These are phyloP conservation scores for Plestiodon gilberti DNA, from an alignment of 2,113 vertebrate species.

Conservation along the genomic window DNA sequence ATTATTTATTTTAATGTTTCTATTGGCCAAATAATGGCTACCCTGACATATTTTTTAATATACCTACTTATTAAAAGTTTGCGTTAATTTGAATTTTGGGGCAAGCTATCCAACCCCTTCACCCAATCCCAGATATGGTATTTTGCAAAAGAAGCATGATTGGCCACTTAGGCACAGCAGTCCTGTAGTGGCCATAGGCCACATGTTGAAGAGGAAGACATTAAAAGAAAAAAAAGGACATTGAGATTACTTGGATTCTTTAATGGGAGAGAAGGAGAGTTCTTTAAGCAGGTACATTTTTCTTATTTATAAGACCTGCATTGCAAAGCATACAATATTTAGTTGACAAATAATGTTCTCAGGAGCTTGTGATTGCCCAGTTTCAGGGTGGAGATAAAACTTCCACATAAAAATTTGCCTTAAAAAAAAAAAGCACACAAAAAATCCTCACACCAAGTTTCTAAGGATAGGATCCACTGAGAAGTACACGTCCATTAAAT, in stretches of 20 bases:
- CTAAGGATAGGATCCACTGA: not conserved
- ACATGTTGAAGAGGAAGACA: not conserved
- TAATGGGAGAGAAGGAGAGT: too few species aligned
- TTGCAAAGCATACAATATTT: not conserved
- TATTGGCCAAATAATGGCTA: not conserved
- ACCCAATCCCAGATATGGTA: not conserved
- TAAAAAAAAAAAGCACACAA: not conserved
- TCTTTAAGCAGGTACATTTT: not conserved
- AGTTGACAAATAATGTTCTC: not conserved
- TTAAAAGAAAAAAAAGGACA: not conserved
- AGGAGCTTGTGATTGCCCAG: not conserved
- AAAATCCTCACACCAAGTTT: not conserved
- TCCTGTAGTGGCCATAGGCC: not conserved
- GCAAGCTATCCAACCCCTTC: not conserved
- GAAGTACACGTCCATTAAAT: not conserved
- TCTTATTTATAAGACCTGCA: constrained; percentile 2
- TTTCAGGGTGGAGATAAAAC: not conserved
- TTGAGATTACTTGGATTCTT: not conserved
- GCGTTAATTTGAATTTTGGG: not conserved
- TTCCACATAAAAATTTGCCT: not conserved
- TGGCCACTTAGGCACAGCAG: not conserved
- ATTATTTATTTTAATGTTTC: not conserved
- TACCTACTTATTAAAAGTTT: not conserved
- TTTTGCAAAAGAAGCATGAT: not conserved
- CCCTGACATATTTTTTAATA: not conserved